Evolutionary conservation across 1,140 invertebrate species (phyloP).

Genomic region (Monochamus saltuarius): DNA sequence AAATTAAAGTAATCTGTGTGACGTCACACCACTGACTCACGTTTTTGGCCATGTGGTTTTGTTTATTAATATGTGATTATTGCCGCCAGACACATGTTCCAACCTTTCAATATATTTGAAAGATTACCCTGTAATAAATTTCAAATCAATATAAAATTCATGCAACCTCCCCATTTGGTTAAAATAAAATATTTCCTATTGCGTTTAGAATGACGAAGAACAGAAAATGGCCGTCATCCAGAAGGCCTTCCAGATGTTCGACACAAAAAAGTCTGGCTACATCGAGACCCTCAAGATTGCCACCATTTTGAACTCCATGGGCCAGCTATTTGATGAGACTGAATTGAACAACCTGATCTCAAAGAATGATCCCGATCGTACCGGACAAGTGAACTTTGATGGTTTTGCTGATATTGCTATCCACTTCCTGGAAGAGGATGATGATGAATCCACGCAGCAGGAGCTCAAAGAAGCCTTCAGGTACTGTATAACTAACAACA

Average conservation of each 20-base stretch:
- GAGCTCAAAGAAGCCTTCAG: conserved; percentile 94
- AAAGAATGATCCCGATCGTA: conserved; percentile 80
- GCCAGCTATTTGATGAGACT: conserved; percentile 85
- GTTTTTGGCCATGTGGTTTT: too few relatives aligned
- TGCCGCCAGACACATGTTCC: too few relatives aligned
- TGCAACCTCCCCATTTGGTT: too few relatives aligned
- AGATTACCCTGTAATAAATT: too few relatives aligned
- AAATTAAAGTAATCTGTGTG: too few relatives aligned
- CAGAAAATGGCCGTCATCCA: conserved; percentile 85
- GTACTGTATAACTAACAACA: conserved; percentile 37
- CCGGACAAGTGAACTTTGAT: conserved; percentile 91
- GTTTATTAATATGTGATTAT: too few relatives aligned
- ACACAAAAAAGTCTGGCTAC: conserved; percentile 85
- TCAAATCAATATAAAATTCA: too few relatives aligned
- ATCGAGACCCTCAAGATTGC: conserved; percentile 87
- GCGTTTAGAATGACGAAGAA: conserved; percentile 60
- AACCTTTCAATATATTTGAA: too few relatives aligned
- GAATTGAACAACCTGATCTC: conserved; percentile 80
- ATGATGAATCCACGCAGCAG: conserved; percentile 84
- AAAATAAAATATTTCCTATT: neutral
- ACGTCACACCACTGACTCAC: too few relatives aligned
- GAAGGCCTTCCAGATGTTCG: conserved; percentile 93
- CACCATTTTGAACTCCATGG: conserved; percentile 90
- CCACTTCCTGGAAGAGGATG: conserved; percentile 87
- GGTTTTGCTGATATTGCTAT: conserved; percentile 89